Evolutionary conservation across 2,888 invertebrate species (phyloP), one percentile per base, ranked within the genome.

Genomic region (Lasioglossum malachurum): DNA sequence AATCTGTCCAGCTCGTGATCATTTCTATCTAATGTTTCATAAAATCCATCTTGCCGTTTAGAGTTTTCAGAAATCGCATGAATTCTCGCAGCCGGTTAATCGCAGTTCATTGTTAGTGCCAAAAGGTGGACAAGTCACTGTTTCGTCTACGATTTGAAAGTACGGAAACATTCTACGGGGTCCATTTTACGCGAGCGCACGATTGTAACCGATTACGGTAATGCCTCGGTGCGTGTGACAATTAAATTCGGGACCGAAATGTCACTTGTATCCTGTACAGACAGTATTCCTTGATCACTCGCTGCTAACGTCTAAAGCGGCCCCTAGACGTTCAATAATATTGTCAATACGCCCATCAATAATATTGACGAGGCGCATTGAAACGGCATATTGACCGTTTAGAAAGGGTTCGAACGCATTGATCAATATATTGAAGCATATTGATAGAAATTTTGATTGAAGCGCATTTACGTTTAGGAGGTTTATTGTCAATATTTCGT

Each of bases 101-200:
- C 64, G 64, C 19, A 31, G 31, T 14, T 53, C 27, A 41, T 53
- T n/a, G 57, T 57, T 46, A 46, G 87, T 87, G 90, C 80, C 83
- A 88, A 88, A 88, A 57, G n/a, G n/a, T 4, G 71, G 41, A 71
- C 49, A 57, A 71, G 19, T n/a, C 49, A 44, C 72, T 38, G 64
- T 81, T 60, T 73, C 35, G 75, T 78, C 73, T 69, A 64, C 76
- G 44, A 82, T 78, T 72, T 88, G 83, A 89, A 90, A 87, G 87
- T 80, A 90, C 49, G 49, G 64, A 49, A 69, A 75, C 81, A 83
- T 73, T 69, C 60, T 73, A 82, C 71, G 74, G 84, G 84, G 90
- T 86, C 86, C 88, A 87, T 82, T 64, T 31, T 80, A 74, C 31
- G 76, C 73, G 76, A 77, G 77, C 77, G 60, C 49, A 78, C 31